These are phyloP conservation scores for Panthera tigris DNA, from an alignment of 2,113 vertebrate species.

Conservation along the genomic window DNA sequence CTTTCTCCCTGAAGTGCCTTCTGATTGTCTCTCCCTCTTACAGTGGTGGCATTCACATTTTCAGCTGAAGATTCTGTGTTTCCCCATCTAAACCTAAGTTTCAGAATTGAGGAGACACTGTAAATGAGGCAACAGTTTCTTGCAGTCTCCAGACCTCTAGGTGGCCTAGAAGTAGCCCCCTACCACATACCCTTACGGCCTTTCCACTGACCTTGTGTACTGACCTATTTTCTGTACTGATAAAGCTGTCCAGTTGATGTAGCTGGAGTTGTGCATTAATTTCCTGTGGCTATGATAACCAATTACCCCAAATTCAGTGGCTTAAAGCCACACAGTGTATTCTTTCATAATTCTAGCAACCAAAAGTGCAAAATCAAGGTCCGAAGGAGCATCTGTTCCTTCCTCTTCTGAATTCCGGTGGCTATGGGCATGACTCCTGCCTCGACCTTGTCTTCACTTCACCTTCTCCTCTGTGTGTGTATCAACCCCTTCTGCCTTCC, in stretches of 20 bases:
- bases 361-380: neutral
- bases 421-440: neutral
- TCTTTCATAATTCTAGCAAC: too few relatives aligned
- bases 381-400: neutral
- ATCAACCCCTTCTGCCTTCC: neutral
- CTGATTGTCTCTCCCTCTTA: neutral
- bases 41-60: neutral
- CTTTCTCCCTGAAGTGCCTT: neutral
- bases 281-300: neutral
- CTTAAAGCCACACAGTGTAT: neutral
- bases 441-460: neutral
- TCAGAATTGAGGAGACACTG: neutral
- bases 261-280: neutral
- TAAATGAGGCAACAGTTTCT: neutral
- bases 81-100: neutral
- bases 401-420: neutral
- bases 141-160: neutral
- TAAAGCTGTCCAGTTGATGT: neutral
- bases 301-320: neutral
- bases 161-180: fast-evolving
- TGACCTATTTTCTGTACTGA: neutral
- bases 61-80: neutral
- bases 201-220: neutral
- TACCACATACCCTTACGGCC: neutral
- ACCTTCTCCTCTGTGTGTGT: neutral